These are phyloP conservation scores for Mimas tiliae DNA, from an alignment of 2,888 invertebrate genomes.

Conservation along the genomic window DNA sequence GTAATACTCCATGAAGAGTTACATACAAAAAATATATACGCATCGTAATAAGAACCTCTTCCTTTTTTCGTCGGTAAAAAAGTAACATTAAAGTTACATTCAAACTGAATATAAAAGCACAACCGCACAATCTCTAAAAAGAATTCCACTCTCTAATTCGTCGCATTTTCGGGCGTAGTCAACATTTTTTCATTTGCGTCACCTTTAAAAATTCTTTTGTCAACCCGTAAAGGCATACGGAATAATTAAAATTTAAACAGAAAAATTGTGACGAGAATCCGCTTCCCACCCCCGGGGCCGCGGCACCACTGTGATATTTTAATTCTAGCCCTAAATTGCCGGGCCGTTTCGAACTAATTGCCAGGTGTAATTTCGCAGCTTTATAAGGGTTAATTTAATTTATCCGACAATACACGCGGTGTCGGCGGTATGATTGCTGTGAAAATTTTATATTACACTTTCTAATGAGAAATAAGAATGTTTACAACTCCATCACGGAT, in stretches of 20 bases:
- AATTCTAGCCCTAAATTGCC: conserved; percentile 66
- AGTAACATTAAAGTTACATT: too few relatives aligned
- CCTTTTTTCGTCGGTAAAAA: too few relatives aligned
- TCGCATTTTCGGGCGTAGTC: conserved; percentile 39
- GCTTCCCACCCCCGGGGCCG: conserved; percentile 33
- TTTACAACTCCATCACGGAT: conserved; percentile 7
- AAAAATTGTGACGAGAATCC: conserved; percentile 47
- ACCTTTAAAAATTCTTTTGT: conserved; percentile 56
- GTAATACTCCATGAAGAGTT: too few relatives aligned
- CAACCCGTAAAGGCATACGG: conserved; percentile 45
- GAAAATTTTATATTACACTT: conserved; percentile 27
- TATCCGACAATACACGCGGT: conserved; percentile 54
- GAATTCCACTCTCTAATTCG: conserved; percentile 20
- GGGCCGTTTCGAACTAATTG: conserved; percentile 65
- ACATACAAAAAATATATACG: too few relatives aligned
- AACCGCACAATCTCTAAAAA: conserved; percentile 21
- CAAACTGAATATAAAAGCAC: not conserved
- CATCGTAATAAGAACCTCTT: too few relatives aligned
- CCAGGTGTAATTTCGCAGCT: conserved; percentile 65
- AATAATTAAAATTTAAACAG: conserved; percentile 62
- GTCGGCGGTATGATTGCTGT: conserved; percentile 26
- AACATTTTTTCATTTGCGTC: conserved; percentile 42
- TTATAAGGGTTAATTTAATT: conserved; percentile 70
- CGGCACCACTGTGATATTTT: conserved; percentile 59
- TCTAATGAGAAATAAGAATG: conserved; percentile 20